Percentiles rank a stretch among this genome's conserved stretches.
phyloP scores from a whole-genome alignment of 1,140 invertebrate species.

The Amyelois transitella region DNA sequence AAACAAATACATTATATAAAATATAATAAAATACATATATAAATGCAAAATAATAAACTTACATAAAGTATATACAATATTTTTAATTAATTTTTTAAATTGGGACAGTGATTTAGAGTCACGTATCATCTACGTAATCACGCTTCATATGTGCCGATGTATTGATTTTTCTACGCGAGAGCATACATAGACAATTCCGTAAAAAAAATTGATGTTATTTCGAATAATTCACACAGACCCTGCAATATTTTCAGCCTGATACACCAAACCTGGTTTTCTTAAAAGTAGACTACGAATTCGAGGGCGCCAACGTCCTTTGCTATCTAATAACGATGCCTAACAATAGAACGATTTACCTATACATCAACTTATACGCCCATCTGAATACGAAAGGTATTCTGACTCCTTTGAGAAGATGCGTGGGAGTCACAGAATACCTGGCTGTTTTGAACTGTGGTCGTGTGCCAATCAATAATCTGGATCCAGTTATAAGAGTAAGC shows the following conservation, averaged over 20 bases:
- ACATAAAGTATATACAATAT: too few relatives aligned
- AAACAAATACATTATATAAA: too few relatives aligned
- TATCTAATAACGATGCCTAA: conserved; percentile 57
- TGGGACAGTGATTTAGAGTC: too few relatives aligned
- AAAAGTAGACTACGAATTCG: conserved; percentile 42
- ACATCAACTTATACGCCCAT: conserved; percentile 44
- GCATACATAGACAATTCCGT: too few relatives aligned
- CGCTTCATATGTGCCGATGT: too few relatives aligned
- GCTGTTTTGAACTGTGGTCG: conserved; percentile 56
- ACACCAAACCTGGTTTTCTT: conserved; percentile 40
- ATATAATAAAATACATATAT: too few relatives aligned
- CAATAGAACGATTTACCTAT: conserved; percentile 44
- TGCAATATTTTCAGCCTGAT: conserved; percentile 25
- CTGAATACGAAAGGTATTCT: conserved; percentile 42
- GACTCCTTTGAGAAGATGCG: conserved; percentile 38
- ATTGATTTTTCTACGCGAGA: too few relatives aligned
- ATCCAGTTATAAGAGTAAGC: conserved; percentile 62
- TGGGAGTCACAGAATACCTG: conserved; percentile 30
- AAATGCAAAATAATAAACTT: too few relatives aligned
- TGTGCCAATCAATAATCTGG: conserved; percentile 66
- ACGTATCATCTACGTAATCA: too few relatives aligned
- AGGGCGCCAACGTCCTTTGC: conserved; percentile 48
- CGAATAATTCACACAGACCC: too few relatives aligned
- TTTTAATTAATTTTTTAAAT: too few relatives aligned
- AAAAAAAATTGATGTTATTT: too few relatives aligned